Percentiles rank a stretch among this genome's conserved stretches.
phyloP scores from a whole-genome alignment of 92 coral and sea anemone genomes.

The Parazoanthus atlanticus region DNA sequence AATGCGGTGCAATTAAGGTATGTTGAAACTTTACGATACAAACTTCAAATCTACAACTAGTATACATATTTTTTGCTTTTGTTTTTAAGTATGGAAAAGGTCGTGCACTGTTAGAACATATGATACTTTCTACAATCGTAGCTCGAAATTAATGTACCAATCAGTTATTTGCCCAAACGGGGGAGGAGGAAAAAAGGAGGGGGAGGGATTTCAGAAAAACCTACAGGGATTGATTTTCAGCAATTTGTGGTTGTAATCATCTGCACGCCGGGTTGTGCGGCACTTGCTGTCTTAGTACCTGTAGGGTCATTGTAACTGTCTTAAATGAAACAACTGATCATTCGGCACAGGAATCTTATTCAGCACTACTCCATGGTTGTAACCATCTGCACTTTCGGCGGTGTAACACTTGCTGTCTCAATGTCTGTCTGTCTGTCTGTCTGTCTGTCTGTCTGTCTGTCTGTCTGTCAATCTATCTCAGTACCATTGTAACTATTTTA shows the following conservation, averaged over 20 bases:
- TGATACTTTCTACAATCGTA: background rate
- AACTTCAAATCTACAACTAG: background rate
- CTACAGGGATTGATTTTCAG: no score
- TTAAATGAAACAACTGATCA: constrained; percentile 39
- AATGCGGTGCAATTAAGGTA: background rate
- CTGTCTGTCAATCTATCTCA: background rate
- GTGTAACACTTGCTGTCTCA: constrained; percentile 75
- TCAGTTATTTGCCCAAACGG: background rate
- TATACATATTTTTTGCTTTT: no score
- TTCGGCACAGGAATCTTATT: constrained; percentile 54
- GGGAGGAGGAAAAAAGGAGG: background rate
- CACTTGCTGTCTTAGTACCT: constrained; percentile 63
- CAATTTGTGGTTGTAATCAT: constrained; percentile 68
- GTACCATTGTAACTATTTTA: constrained; percentile 20
- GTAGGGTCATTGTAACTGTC: background rate
- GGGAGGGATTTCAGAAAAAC: background rate
- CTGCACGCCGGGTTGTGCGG: constrained; percentile 82
- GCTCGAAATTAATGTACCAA: background rate
- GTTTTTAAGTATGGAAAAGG: background rate
- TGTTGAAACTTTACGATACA: background rate
- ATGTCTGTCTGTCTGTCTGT: background rate
- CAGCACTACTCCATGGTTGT: constrained; percentile 87
- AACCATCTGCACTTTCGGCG: constrained; percentile 84
- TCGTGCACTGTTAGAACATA: background rate
- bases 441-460: no score